Evolutionary conservation across 2,888 invertebrate species (phyloP).

Genomic region (Lepidonotus clava): DNA sequence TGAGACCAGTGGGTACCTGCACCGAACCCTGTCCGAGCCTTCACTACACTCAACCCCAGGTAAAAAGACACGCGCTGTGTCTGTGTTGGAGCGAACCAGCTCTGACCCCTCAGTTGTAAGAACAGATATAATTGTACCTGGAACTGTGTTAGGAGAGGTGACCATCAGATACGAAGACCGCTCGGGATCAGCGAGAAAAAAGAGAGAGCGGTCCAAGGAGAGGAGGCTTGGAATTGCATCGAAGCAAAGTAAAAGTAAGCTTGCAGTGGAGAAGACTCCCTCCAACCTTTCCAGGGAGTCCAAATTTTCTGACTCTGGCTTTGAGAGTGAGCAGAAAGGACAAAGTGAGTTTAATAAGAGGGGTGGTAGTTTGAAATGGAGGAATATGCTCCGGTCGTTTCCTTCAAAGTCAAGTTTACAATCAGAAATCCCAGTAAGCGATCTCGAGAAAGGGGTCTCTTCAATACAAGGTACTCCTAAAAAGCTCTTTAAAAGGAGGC

Average conservation of each 20-base stretch:
- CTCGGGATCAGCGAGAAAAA: background rate
- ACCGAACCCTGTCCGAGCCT: slow-evolving; percentile 20
- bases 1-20: slow-evolving; percentile 10
- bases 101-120: background rate
- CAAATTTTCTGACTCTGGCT: slow-evolving; percentile 22
- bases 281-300: background rate
- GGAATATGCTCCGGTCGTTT: background rate
- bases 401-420: background rate
- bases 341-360: background rate
- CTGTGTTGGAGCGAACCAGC: background rate
- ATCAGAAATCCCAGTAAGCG: background rate
- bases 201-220: background rate
- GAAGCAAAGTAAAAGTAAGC: background rate
- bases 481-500: background rate
- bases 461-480: background rate
- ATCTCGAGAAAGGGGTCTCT: background rate
- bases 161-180: background rate
- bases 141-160: background rate
- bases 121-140: background rate
- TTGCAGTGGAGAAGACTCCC: background rate
- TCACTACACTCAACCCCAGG: background rate
- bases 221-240: background rate
- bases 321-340: slow-evolving; percentile 24
- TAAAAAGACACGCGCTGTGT: background rate
- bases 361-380: background rate